Percentiles rank a stretch among this genome's conserved stretches.
phyloP scores from a whole-genome alignment of 2,888 invertebrate genomes.

The Willowsia nigromaculata region DNA sequence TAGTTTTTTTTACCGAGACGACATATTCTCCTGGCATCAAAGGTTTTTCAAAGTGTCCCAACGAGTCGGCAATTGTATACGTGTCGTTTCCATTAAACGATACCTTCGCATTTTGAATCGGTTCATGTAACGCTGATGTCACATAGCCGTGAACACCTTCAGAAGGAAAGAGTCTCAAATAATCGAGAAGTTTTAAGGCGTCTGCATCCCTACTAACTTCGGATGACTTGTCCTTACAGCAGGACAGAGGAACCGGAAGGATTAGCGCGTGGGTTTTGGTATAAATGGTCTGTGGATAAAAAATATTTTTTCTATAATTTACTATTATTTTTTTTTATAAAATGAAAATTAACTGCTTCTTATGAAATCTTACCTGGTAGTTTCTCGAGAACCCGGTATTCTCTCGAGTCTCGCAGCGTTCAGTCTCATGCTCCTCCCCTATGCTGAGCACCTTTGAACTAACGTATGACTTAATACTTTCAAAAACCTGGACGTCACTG shows the following conservation, averaged over 20 bases:
- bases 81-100: constrained; percentile 74
- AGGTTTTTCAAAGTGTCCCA: constrained; percentile 78
- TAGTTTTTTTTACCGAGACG: constrained; percentile 61
- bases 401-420: constrained; percentile 10
- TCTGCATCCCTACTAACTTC: constrained; percentile 53
- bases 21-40: constrained; percentile 70
- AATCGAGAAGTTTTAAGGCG: constrained; percentile 56
- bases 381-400: constrained; percentile 23
- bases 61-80: constrained; percentile 70
- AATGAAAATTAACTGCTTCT: too few relatives aligned
- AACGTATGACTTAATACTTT: neutral
- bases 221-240: constrained; percentile 59
- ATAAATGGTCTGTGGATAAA: constrained; percentile 64
- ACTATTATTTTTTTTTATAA: too few relatives aligned
- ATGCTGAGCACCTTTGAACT: constrained; percentile 12
- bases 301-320: too few relatives aligned
- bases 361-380: neutral
- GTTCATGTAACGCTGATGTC: constrained; percentile 74
- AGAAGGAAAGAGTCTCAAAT: constrained; percentile 58
- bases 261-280: constrained; percentile 57
- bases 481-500: constrained; percentile 1
- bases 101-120: constrained; percentile 73
- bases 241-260: constrained; percentile 67
- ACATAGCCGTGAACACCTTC: constrained; percentile 77
- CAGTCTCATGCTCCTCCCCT: neutral